Percentiles rank a stretch among this genome's conserved stretches.
phyloP scores from a whole-genome alignment of 2,113 vertebrate species.

The Paralichthys olivaceus region DNA sequence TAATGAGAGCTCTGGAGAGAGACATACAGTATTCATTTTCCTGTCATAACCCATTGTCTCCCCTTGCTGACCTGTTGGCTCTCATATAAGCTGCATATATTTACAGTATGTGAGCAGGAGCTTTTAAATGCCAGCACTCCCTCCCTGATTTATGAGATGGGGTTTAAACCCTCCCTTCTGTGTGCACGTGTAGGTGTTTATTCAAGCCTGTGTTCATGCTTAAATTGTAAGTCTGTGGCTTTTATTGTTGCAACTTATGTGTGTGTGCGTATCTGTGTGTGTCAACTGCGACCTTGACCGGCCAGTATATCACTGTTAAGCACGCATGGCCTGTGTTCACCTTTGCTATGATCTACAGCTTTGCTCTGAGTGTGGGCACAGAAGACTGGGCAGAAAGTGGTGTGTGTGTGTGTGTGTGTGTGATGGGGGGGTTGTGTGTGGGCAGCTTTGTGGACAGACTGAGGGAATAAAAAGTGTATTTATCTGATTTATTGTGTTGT shows the following conservation, averaged over 20 bases:
- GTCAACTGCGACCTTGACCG: conserved; percentile 52
- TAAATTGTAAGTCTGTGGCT: neutral
- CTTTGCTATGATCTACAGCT: conserved; percentile 47
- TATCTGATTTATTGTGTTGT: conserved; percentile 37
- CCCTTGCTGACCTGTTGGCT: conserved; percentile 37
- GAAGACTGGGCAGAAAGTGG: conserved; percentile 7
- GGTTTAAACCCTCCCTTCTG: conserved; percentile 35
- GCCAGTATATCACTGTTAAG: conserved; percentile 46
- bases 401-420: conserved; percentile 7
- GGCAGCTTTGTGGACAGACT: conserved; percentile 4
- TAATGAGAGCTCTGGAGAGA: conserved; percentile 3
- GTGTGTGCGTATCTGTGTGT: neutral
- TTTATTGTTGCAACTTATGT: neutral
- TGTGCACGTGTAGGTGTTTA: neutral
- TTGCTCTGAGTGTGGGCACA: conserved; percentile 47
- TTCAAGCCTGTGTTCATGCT: neutral
- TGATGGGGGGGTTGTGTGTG: conserved; percentile 1
- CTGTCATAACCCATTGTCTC: conserved; percentile 23
- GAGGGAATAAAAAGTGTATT: conserved; percentile 42
- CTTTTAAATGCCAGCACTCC: conserved; percentile 36
- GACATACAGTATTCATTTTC: conserved; percentile 30
- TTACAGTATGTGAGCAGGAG: conserved; percentile 28
- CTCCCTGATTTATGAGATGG: conserved; percentile 46
- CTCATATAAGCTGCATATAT: conserved; percentile 55
- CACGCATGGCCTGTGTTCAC: conserved; percentile 38